Evolutionary conservation across 2,888 invertebrate genomes (phyloP).

Genomic region (Liodrosophila aerea): DNA sequence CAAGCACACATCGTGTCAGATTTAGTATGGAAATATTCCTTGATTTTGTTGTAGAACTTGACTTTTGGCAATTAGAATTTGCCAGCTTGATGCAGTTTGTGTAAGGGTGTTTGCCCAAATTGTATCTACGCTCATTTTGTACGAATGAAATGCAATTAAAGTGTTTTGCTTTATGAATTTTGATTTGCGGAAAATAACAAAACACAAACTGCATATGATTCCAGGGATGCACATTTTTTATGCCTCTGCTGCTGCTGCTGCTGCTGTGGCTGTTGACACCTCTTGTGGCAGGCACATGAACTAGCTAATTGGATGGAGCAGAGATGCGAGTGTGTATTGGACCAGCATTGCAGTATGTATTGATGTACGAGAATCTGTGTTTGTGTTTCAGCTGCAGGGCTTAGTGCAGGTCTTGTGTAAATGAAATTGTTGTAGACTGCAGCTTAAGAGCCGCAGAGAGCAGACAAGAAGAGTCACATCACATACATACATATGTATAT

Average conservation of each 20-base stretch:
- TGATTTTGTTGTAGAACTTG: too few relatives aligned
- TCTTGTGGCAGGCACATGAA: constrained; percentile 47
- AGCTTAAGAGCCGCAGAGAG: constrained; percentile 38
- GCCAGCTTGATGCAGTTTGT: not conserved
- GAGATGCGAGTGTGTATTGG: not conserved
- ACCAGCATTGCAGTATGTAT: constrained; percentile 8
- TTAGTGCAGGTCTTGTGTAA: constrained; percentile 53
- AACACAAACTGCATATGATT: constrained; percentile 7
- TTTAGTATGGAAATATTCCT: too few relatives aligned
- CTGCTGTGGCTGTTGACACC: constrained; percentile 35
- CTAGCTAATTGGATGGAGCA: constrained; percentile 41
- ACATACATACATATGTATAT: not conserved
- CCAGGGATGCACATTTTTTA: constrained; percentile 9
- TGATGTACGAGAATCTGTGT: constrained; percentile 41
- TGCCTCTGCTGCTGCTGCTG: constrained; percentile 7
- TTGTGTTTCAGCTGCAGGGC: constrained; percentile 38
- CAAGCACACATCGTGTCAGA: too few relatives aligned
- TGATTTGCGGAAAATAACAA: constrained; percentile 26
- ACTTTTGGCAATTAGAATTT: not conserved
- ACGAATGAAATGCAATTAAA: constrained; percentile 35
- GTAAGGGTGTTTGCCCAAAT: constrained; percentile 8
- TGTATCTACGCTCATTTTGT: constrained; percentile 21
- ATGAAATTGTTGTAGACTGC: constrained; percentile 69
- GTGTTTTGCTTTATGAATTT: constrained; percentile 23
- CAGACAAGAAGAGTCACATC: constrained; percentile 13